Evolutionary conservation across 1,140 invertebrate genomes (phyloP), one percentile per base, ranked within the genome.

Genomic region (Drosophila serrata): DNA sequence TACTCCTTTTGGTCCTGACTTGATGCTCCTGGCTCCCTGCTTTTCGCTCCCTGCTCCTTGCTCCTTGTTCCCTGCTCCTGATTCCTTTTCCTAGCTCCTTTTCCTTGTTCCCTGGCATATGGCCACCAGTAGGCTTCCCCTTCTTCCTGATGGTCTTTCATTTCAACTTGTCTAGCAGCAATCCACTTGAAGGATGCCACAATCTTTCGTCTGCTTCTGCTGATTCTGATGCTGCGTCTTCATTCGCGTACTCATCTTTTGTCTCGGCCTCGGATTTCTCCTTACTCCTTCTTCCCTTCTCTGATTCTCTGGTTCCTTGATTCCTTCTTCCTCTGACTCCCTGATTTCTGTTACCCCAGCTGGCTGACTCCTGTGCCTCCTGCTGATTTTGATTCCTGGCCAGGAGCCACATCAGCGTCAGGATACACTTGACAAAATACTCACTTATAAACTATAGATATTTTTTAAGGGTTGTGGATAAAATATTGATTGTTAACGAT

Each of bases 121-220:
- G 48, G 22, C 55, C 33, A 46, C 3, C 12, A 15, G 35, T 37
- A 11, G n/a, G 24, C 19, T 27, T 8, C 27, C 24, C 31, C 22
- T 15, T 37, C 56, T n/a, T 13, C 12, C 13, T 7, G 49, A 15
- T 51, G 64, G 61, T 59, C 56, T 69, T 75, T 85, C 72, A 73
- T 87, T 87, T 82, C 60, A 77, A 61, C 64, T 75, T 73, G 82
- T 85, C 82, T 85, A 67, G 60, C 68, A 60, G 78, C 72, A 82
- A 87, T 88, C 84, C 76, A 87, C 84, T 88, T 88, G 75, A 82
- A 87, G 70, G 60, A 78, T 76, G 79, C 79, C 79, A 59, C 84
- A 88, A 82, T 88, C 81, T 79, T 82, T 73, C 79, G 84, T 68
- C 48, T 48, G 72, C 69, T 48, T 29, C 43, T 40, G 59, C 58